phyloP scores from a whole-genome alignment of 2,888 invertebrate genomes.

The Sympetrum striolatum region DNA sequence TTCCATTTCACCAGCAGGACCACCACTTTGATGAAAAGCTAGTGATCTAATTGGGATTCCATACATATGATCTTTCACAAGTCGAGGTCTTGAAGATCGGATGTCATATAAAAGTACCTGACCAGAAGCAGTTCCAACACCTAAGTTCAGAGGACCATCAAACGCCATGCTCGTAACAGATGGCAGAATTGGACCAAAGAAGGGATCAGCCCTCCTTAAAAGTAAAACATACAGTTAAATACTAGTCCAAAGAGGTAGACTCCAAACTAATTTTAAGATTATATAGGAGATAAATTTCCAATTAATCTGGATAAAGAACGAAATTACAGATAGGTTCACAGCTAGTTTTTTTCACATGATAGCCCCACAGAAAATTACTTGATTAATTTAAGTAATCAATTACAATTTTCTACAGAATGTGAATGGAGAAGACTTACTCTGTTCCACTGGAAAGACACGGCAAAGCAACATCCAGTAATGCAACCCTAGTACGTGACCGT shows the following conservation, averaged over 20 bases:
- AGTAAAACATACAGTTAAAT: neutral
- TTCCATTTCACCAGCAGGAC: neutral
- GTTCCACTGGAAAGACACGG: slow-evolving; percentile 66
- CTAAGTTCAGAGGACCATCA: slow-evolving; percentile 77
- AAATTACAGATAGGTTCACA: too few relatives aligned
- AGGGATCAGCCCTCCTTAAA: neutral
- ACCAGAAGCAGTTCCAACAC: slow-evolving; percentile 92
- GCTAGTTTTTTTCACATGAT: too few relatives aligned
- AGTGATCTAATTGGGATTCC: slow-evolving; percentile 88
- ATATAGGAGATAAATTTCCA: neutral
- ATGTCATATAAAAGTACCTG: slow-evolving; percentile 95
- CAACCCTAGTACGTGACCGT: slow-evolving; percentile 76
- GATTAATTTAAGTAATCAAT: neutral
- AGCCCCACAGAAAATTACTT: neutral
- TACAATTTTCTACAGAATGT: neutral
- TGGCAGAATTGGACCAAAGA: slow-evolving; percentile 46
- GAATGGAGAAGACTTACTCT: slow-evolving; percentile 58
- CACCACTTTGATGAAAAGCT: slow-evolving; percentile 76
- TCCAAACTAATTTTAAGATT: neutral
- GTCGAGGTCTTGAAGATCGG: slow-evolving; percentile 84
- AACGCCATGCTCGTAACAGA: slow-evolving; percentile 81
- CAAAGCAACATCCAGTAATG: slow-evolving; percentile 83
- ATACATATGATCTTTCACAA: slow-evolving; percentile 95
- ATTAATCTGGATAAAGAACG: neutral
- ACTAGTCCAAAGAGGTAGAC: neutral